phyloP scores from a whole-genome alignment of 2,888 invertebrate species.

The Helicoverpa assulta region DNA sequence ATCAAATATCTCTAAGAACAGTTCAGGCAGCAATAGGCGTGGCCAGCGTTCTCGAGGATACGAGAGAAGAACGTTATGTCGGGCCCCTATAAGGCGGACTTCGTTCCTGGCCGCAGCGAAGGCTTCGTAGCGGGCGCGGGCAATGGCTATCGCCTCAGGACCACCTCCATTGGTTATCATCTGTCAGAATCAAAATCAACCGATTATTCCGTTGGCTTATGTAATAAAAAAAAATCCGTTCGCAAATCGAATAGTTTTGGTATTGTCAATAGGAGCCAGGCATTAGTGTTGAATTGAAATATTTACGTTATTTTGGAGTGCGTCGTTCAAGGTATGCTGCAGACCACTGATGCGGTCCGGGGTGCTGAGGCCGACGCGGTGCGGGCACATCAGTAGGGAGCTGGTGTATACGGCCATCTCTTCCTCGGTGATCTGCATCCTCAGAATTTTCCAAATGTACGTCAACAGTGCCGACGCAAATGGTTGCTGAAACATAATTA shows the following conservation, averaged over 20 bases:
- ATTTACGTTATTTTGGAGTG: constrained; percentile 91
- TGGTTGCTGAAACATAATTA: constrained; percentile 91
- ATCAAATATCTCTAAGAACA: constrained; percentile 99
- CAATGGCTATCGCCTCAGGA: constrained; percentile 25
- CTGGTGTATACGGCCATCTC: constrained; percentile 97
- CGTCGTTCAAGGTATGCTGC: constrained; percentile 94
- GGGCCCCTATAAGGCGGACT: constrained; percentile 94
- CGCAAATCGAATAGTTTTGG: no score
- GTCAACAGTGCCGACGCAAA: constrained; percentile 95
- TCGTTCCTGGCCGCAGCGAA: constrained; percentile 89
- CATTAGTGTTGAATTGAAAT: no score
- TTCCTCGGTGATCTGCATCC: constrained; percentile 95
- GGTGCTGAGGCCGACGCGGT: constrained; percentile 95
- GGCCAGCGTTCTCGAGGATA: constrained; percentile 98
- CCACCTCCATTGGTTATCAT: constrained; percentile 23
- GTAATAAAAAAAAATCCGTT: no score
- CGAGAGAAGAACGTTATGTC: constrained; percentile 95
- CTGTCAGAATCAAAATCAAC: constrained; percentile 8
- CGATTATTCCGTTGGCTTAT: background rate
- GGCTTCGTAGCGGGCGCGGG: constrained; percentile 71
- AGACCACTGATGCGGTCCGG: constrained; percentile 91
- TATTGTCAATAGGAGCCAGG: no score
- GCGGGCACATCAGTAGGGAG: constrained; percentile 95
- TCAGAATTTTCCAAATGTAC: constrained; percentile 94
- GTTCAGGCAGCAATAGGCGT: constrained; percentile 95